phyloP scores from a whole-genome alignment of 2,113 vertebrate species.

The Tachuris rubrigastra region DNA sequence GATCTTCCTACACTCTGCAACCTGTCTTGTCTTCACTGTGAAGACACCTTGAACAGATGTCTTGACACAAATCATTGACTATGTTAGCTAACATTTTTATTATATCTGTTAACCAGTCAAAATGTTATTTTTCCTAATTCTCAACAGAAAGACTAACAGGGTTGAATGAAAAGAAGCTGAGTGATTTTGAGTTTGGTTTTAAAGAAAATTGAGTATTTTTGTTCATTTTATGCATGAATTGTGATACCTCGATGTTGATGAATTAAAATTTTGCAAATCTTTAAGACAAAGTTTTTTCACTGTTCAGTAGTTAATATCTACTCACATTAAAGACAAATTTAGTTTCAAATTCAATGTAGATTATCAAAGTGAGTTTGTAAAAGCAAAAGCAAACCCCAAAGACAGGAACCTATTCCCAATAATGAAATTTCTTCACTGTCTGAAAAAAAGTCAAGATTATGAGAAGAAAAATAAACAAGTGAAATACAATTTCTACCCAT shows the following conservation, averaged over 20 bases:
- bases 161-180: background rate
- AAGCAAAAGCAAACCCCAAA: background rate
- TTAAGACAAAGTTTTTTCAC: background rate
- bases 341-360: background rate
- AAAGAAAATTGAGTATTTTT: background rate
- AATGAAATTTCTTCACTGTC: background rate
- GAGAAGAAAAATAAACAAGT: background rate
- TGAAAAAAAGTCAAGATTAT: background rate
- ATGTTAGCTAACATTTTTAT: background rate
- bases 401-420: background rate
- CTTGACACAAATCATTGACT: background rate
- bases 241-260: background rate
- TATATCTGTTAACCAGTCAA: background rate
- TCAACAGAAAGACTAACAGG: background rate
- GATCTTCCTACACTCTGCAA: background rate
- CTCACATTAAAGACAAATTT: background rate
- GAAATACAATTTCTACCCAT: background rate
- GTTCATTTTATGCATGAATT: background rate
- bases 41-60: background rate
- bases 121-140: background rate
- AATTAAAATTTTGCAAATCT: background rate
- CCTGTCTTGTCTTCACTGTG: background rate
- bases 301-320: background rate
- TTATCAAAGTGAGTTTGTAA: background rate
- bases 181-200: background rate